These are phyloP conservation scores for Leuciscus waleckii DNA, from an alignment of 2,797 vertebrate genomes.

Conservation along the genomic window DNA sequence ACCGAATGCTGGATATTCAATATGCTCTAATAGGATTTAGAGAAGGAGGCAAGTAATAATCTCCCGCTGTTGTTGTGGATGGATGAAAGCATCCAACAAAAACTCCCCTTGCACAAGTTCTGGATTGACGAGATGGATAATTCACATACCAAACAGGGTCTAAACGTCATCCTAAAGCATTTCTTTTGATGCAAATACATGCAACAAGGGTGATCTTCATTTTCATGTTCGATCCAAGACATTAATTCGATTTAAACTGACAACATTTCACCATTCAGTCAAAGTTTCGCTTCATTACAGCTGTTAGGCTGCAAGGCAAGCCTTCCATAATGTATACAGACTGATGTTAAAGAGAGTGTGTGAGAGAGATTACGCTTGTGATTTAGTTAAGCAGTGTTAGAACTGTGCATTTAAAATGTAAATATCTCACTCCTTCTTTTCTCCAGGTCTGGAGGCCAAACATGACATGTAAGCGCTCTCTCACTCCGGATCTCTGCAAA, in stretches of 20 bases:
- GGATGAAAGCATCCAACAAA: slow-evolving; percentile 42
- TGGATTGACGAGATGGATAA: slow-evolving; percentile 5
- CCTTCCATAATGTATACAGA: slow-evolving; percentile 36
- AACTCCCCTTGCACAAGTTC: slow-evolving; percentile 43
- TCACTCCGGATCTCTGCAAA: slow-evolving; percentile 75
- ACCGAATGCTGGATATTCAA: slow-evolving; percentile 41
- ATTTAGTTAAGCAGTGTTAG: slow-evolving; percentile 53
- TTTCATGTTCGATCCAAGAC: neutral
- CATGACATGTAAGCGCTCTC: slow-evolving; percentile 72
- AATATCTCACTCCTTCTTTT: slow-evolving; percentile 51
- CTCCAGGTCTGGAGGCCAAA: slow-evolving; percentile 64
- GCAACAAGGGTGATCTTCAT: neutral
- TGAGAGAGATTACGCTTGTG: slow-evolving; percentile 49
- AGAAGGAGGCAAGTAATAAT: slow-evolving; percentile 43
- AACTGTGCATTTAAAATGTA: slow-evolving; percentile 52
- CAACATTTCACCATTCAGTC: slow-evolving; percentile 13
- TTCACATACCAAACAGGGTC: slow-evolving; percentile 1
- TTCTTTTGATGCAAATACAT: slow-evolving; percentile 11
- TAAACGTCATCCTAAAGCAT: slow-evolving; percentile 9
- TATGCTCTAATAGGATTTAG: slow-evolving; percentile 48
- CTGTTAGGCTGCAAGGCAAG: neutral
- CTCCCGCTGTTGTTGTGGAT: slow-evolving; percentile 43
- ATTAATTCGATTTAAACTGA: slow-evolving; percentile 23
- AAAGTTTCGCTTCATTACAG: neutral
- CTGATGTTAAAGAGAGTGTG: slow-evolving; percentile 12